Conservation (phyloP, 2,113 vertebrate species). For the Microcebus lehilahytsara region DNA sequence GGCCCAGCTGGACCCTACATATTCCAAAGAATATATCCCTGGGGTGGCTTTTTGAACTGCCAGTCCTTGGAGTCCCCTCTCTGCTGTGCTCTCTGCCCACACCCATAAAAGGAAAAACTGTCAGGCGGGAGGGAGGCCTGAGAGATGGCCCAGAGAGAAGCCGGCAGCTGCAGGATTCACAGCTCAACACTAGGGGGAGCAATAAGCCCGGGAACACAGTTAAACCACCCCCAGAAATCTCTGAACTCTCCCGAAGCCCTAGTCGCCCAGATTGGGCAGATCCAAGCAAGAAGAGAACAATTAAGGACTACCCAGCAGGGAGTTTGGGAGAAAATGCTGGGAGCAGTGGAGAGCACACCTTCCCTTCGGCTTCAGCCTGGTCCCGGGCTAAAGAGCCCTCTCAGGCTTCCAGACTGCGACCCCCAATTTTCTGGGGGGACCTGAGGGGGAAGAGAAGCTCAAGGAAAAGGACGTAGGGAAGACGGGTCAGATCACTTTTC, state of each 20-base stretch:
- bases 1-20: neutral
- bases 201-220: slow-evolving; percentile 2
- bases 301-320: neutral
- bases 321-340: neutral
- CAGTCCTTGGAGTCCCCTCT: neutral
- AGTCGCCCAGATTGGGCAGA: neutral
- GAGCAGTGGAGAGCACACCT: neutral
- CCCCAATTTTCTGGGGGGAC: no score
- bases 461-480: neutral
- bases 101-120: neutral
- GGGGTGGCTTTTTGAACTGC: neutral
- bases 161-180: neutral
- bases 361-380: neutral
- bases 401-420: no score
- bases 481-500: neutral
- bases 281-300: neutral
- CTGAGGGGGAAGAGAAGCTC: no score
- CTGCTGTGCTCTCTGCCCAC: neutral
- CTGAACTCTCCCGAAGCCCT: fast-evolving
- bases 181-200: slow-evolving; percentile 41
- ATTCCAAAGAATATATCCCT: neutral
- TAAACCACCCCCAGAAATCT: slow-evolving; percentile 33
- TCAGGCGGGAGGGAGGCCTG: neutral
- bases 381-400: neutral
- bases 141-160: neutral